These are phyloP conservation scores for Mastomys natalensis DNA, from an alignment of 2,113 vertebrate species.

Conservation along the genomic window DNA sequence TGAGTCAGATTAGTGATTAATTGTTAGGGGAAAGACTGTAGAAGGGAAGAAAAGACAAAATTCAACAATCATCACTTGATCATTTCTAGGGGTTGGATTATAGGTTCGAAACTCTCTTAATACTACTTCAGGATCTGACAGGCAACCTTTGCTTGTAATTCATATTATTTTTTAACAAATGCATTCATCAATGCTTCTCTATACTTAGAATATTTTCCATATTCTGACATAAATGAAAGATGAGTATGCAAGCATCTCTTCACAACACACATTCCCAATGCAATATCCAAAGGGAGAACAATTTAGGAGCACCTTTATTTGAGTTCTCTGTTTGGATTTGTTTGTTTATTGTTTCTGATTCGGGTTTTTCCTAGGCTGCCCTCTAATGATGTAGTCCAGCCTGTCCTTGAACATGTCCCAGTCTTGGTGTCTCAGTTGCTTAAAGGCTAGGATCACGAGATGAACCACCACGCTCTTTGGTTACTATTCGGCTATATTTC, in stretches of 20 bases:
- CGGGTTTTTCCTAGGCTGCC: background rate
- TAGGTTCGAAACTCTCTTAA: background rate
- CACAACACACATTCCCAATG: too few species aligned
- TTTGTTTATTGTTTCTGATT: background rate
- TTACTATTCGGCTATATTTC: conserved; percentile 1
- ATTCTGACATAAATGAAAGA: too few species aligned
- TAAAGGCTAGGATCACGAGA: background rate
- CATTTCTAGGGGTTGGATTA: background rate
- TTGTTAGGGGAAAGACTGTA: background rate
- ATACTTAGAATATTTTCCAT: conserved; percentile 25
- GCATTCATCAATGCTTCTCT: background rate
- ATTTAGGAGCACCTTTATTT: background rate
- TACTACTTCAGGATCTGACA: background rate
- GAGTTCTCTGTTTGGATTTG: background rate
- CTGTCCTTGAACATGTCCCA: background rate
- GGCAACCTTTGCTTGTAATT: background rate
- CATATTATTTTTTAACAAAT: too few species aligned
- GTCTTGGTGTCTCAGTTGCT: background rate
- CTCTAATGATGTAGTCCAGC: background rate
- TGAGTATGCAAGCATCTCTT: too few species aligned
- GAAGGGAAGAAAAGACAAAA: background rate
- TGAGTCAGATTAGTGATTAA: background rate
- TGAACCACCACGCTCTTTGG: background rate
- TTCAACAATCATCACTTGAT: background rate
- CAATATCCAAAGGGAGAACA: too few species aligned